Base-by-base conservation (phyloP, 2,113 vertebrate genomes). In the Dolichallabes microphthalmus region DNA sequence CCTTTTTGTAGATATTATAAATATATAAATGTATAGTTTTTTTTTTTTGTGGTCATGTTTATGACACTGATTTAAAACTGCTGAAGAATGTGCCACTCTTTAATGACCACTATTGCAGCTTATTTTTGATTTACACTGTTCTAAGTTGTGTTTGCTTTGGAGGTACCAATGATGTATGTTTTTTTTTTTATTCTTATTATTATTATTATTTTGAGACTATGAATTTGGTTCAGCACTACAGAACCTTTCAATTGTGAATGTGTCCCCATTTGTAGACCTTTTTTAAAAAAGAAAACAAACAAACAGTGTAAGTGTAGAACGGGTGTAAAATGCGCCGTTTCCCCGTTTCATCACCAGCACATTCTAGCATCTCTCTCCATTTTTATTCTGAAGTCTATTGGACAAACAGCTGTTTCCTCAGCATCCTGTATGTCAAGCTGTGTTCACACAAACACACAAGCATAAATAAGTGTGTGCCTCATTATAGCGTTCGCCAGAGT, bases 31-130 rank as follows among this genome's bases (percentile, higher is more conserved):
- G 5, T 35, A 32, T 69, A 19, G 12, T 32, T 32, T 66, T 12
- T 64, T 27, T 64, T 87, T 87, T 84, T 86, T 80, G 82, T 76
- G 86, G 86, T 68, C 76, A 58, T 75, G n/a, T 86, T 79, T 82
- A 82, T 39, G 58, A 80, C 64, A 86, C 57, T 85, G 76, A 87
- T 64, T 82, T 71, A 55, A 73, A 60, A 80, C 86, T 89, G 86
- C 87, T 84, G 82, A 88, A 84, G 85, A 86, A 86, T 82, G 77
- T 86, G 78, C 87, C 69, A 71, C 53, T 20, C 30, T 52, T 50
- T 15, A 53, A n/a, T 81, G 80, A 83, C 86, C 82, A 90, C 86
- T 90, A 50, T 76, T 79, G 78, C 32, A 13, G 22, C 30, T 11
- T 76, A 22, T 68, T 27, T 61, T 78, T 79, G 32, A 22, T 61